Percentiles rank a stretch among this genome's conserved stretches.
Conservation (phyloP, 2,888 invertebrate species). For the Rotaria magnacalcarata region DNA sequence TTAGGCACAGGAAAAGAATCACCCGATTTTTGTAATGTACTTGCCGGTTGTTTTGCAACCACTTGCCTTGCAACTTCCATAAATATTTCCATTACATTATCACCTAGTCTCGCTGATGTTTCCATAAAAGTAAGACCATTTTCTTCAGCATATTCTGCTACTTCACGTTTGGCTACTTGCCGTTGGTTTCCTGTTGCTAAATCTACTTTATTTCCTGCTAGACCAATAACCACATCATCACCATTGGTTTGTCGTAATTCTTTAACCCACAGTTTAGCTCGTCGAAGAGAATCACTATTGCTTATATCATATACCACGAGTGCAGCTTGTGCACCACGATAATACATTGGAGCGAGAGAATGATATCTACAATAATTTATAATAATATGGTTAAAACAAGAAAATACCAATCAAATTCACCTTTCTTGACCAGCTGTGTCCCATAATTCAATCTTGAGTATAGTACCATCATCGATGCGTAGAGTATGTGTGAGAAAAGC, state of each 20-base stretch:
- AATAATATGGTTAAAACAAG: not conserved
- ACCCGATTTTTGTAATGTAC: not conserved
- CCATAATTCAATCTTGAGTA: constrained; percentile 99
- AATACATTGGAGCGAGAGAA: constrained; percentile 96
- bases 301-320: constrained; percentile 99
- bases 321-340: constrained; percentile 72
- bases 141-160: constrained; percentile 96
- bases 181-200: constrained; percentile 76
- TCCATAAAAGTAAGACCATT: constrained; percentile 99
- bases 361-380: constrained; percentile 67
- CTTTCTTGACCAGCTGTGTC: constrained; percentile 92
- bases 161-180: constrained; percentile 74
- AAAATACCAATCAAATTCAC: constrained; percentile 48
- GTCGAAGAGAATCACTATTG: constrained; percentile 93
- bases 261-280: constrained; percentile 99
- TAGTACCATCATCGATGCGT: constrained; percentile 86
- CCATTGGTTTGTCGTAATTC: constrained; percentile 97
- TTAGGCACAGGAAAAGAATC: not conserved
- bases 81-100: constrained; percentile 99
- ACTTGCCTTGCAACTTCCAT: constrained; percentile 70
- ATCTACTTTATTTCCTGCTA: constrained; percentile 98
- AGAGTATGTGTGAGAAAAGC: constrained; percentile 99
- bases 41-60: not conserved
- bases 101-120: constrained; percentile 98
- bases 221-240: constrained; percentile 89